Evolutionary conservation across 2,888 invertebrate species (phyloP).

Genomic region (Drosophila gaucha): DNA sequence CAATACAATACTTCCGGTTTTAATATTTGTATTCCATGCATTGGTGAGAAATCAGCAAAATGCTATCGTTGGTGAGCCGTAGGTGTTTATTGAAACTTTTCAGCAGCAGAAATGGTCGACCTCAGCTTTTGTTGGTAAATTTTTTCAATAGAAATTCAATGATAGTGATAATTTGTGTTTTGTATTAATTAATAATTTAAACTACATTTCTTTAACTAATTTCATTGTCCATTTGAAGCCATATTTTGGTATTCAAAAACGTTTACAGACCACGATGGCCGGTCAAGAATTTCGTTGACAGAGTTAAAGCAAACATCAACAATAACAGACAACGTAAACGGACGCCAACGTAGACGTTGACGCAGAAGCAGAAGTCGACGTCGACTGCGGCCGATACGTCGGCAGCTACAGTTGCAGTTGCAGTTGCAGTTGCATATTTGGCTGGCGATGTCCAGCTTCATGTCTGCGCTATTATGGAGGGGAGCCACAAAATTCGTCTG

Average conservation of each 20-base stretch:
- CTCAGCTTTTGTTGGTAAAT: too few relatives aligned
- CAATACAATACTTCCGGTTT: too few relatives aligned
- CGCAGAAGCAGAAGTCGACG: not conserved
- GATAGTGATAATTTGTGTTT: too few relatives aligned
- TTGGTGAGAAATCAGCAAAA: not conserved
- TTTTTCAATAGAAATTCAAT: too few relatives aligned
- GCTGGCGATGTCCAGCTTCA: constrained; percentile 17
- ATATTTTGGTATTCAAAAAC: not conserved
- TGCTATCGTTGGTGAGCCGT: not conserved
- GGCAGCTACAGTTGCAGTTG: constrained; percentile 34
- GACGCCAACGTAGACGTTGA: not conserved
- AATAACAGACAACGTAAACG: not conserved
- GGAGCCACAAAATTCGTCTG: constrained; percentile 62
- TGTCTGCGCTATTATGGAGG: constrained; percentile 24
- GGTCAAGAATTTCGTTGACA: not conserved
- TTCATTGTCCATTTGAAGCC: not conserved
- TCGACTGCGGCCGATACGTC: not conserved
- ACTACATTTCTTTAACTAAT: too few relatives aligned
- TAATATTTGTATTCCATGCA: too few relatives aligned
- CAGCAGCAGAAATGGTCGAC: not conserved
- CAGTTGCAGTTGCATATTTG: constrained; percentile 36
- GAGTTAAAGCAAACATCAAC: not conserved
- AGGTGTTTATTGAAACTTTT: not conserved
- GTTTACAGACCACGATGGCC: constrained; percentile 8
- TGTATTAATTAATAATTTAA: too few relatives aligned